Percentiles rank a stretch among this genome's conserved stretches.
These are phyloP conservation scores for Ectemnius lituratus DNA, from an alignment of 2,888 invertebrate species.

Conservation along the genomic window DNA sequence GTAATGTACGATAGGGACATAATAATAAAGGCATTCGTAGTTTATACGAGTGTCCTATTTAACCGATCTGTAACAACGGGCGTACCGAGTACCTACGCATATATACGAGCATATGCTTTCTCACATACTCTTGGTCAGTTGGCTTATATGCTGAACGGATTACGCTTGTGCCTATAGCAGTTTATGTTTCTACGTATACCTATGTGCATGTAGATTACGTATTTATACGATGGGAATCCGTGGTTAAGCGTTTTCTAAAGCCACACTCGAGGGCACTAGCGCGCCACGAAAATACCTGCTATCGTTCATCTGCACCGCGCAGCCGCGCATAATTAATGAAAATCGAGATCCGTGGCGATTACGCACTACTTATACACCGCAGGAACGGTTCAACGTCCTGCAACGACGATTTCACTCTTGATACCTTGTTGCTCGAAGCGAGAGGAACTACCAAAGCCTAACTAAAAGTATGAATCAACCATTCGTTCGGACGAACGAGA, in stretches of 20 bases:
- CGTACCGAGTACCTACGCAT: background rate
- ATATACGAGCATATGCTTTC: background rate
- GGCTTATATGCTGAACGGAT: slow-evolving; percentile 17
- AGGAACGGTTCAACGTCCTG: slow-evolving; percentile 19
- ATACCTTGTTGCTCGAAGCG: slow-evolving; percentile 10
- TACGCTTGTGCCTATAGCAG: background rate
- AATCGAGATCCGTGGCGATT: slow-evolving; percentile 45
- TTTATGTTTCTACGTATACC: background rate
- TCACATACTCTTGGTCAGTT: background rate
- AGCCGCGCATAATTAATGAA: slow-evolving; percentile 53
- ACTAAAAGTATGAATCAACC: slow-evolving; percentile 11
- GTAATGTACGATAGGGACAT: slow-evolving; percentile 27
- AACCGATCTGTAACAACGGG: slow-evolving; percentile 8
- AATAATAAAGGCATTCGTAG: slow-evolving; percentile 44
- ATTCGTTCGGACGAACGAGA: no score
- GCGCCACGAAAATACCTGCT: slow-evolving; percentile 44
- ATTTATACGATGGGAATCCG: slow-evolving; percentile 37
- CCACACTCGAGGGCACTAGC: slow-evolving; percentile 19
- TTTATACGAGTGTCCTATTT: slow-evolving; percentile 31
- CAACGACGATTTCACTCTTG: slow-evolving; percentile 36
- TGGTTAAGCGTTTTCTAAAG: slow-evolving; percentile 46
- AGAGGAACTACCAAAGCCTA: background rate
- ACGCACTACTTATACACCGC: slow-evolving; percentile 13
- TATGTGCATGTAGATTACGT: slow-evolving; percentile 14
- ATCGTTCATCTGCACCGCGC: slow-evolving; percentile 33